These are phyloP conservation scores for Lucifuga dentata DNA, from an alignment of 2,113 vertebrate species.

Conservation along the genomic window DNA sequence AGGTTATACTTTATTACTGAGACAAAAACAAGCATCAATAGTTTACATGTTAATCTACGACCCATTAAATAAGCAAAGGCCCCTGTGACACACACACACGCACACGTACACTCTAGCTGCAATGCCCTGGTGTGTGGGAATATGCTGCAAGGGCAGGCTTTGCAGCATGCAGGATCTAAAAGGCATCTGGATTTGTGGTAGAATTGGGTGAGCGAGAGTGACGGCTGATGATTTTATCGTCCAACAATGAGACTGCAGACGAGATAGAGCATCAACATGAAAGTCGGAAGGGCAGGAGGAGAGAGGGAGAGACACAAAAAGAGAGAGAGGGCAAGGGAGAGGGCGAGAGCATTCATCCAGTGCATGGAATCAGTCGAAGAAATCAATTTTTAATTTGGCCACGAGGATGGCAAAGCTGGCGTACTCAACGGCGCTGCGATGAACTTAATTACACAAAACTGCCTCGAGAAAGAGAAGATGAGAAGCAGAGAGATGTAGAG, in stretches of 20 bases:
- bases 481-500: conserved; percentile 45
- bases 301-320: neutral
- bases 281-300: conserved; percentile 35
- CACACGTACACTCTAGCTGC: too few species aligned
- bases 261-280: conserved; percentile 30
- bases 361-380: conserved; percentile 75
- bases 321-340: conserved; percentile 35
- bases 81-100: neutral
- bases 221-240: conserved; percentile 31
- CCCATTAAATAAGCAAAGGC: conserved; percentile 1
- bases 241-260: conserved; percentile 38
- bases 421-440: conserved; percentile 55
- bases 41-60: too few species aligned
- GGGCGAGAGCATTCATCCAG: conserved; percentile 60
- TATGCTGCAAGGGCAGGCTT: neutral
- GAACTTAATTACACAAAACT: conserved; percentile 80
- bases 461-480: conserved; percentile 55
- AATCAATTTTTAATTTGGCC: conserved; percentile 86
- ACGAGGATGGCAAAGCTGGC: conserved; percentile 72
- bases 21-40: neutral
- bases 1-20: too few species aligned
- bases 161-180: neutral
- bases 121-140: too few species aligned
- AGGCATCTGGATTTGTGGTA: conserved; percentile 15
- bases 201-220: neutral